phyloP scores from a whole-genome alignment of 1,140 invertebrate genomes.

The Panulirus ornatus region DNA sequence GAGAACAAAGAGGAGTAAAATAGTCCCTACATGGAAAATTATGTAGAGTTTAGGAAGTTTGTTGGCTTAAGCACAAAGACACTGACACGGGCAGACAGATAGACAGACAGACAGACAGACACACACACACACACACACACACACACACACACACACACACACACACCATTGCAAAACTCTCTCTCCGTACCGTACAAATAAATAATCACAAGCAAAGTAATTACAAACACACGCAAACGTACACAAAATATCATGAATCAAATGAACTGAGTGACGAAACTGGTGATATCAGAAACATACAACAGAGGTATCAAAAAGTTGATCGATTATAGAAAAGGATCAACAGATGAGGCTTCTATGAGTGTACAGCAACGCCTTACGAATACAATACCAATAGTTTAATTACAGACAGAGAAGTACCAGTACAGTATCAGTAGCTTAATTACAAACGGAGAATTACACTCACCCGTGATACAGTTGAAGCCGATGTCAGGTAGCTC shows the following conservation, averaged over 20 bases:
- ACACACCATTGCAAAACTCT: neutral
- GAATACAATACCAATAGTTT: neutral
- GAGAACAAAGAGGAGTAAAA: too few relatives aligned
- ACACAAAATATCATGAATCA: too few relatives aligned
- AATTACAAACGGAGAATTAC: neutral
- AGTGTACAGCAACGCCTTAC: neutral
- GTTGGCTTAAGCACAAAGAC: too few relatives aligned
- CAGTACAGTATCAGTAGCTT: neutral
- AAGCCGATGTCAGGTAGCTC: constrained; percentile 62
- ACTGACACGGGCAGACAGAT: too few relatives aligned
- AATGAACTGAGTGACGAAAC: too few relatives aligned
- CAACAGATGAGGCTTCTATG: neutral
- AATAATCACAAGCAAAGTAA: too few relatives aligned
- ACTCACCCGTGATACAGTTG: constrained; percentile 64
- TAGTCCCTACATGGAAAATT: too few relatives aligned
- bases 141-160: constrained; percentile 4
- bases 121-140: neutral
- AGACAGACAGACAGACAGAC: neutral
- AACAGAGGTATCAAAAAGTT: neutral
- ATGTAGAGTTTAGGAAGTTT: too few relatives aligned
- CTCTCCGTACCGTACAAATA: too few relatives aligned
- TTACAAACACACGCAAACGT: neutral
- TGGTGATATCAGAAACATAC: too few relatives aligned
- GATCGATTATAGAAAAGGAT: neutral
- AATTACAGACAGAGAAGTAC: neutral